Conservation (phyloP, 1,140 invertebrate species). For the fruit fly (Drosophila melanogaster) region DNA sequence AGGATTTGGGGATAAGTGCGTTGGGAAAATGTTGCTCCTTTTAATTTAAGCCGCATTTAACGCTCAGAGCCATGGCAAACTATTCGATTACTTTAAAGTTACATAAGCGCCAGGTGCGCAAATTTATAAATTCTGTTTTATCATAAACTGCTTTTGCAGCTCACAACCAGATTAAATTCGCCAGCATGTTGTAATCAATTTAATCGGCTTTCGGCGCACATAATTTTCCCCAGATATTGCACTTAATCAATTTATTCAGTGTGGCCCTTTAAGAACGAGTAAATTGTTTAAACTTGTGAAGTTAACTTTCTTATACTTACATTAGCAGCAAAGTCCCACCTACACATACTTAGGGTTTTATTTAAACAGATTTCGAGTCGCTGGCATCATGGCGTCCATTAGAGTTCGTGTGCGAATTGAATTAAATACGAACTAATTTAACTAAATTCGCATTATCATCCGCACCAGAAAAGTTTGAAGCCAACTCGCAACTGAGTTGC, state of each 20-base stretch:
- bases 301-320: slow-evolving; percentile 4
- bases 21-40: background rate
- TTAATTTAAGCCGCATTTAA: background rate
- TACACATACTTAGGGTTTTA: slow-evolving; percentile 47
- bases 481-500: background rate
- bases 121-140: background rate
- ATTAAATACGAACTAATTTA: slow-evolving; percentile 79
- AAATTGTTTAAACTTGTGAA: slow-evolving; percentile 10
- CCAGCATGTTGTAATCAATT: slow-evolving; percentile 16
- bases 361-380: slow-evolving; percentile 23
- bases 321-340: too few relatives aligned
- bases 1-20: slow-evolving; percentile 9
- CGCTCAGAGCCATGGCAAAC: background rate
- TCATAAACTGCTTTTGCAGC: background rate
- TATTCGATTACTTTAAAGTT: background rate
- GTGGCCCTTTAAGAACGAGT: background rate
- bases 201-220: slow-evolving; percentile 11
- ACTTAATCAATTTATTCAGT: slow-evolving; percentile 9
- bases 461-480: slow-evolving; percentile 26
- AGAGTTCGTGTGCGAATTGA: slow-evolving; percentile 60
- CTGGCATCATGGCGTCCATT: slow-evolving; percentile 54
- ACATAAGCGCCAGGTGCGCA: too few relatives aligned
- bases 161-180: background rate
- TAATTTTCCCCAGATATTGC: too few relatives aligned
- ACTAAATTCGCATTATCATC: slow-evolving; percentile 55